Percentiles rank a stretch among this genome's conserved stretches.
Conservation (phyloP, 1,140 invertebrate genomes). For the Drosophila yakuba region DNA sequence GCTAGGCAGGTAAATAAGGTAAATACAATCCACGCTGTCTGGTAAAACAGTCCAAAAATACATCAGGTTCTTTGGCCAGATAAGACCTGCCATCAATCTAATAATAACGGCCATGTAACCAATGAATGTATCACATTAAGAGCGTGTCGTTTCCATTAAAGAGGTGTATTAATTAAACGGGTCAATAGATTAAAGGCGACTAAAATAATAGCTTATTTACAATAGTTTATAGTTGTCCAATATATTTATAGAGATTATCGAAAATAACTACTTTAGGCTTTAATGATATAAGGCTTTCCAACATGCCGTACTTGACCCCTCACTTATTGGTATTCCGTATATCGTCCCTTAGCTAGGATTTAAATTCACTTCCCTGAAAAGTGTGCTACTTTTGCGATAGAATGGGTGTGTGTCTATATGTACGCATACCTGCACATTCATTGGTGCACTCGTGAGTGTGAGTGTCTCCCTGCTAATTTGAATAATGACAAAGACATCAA, state of each 20-base stretch:
- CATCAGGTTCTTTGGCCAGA: background rate
- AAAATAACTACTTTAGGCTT: no score
- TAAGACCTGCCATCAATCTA: slow-evolving; percentile 22
- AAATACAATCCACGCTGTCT: slow-evolving; percentile 41
- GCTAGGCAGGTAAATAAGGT: slow-evolving; percentile 19
- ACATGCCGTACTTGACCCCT: slow-evolving; percentile 39
- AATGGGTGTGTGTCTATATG: slow-evolving; percentile 21
- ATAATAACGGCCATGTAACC: slow-evolving; percentile 15
- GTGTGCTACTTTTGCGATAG: slow-evolving; percentile 55
- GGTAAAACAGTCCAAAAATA: slow-evolving; percentile 29
- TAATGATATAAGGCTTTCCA: slow-evolving; percentile 3
- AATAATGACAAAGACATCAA: slow-evolving; percentile 80
- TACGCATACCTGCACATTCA: slow-evolving; percentile 11
- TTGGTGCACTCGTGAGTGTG: slow-evolving; percentile 60
- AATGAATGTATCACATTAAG: slow-evolving; percentile 4
- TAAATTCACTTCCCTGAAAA: slow-evolving; percentile 51
- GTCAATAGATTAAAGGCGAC: background rate
- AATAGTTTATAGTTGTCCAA: no score
- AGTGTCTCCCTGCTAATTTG: slow-evolving; percentile 74
- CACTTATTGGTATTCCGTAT: slow-evolving; percentile 62
- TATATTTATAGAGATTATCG: no score
- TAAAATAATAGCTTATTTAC: no score
- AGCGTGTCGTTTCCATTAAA: background rate
- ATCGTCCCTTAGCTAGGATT: slow-evolving; percentile 40
- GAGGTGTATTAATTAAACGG: background rate